Percentiles rank a stretch among this genome's conserved stretches.
phyloP scores from a whole-genome alignment of 2,797 vertebrate genomes.

The Craterocephalus amniculus region DNA sequence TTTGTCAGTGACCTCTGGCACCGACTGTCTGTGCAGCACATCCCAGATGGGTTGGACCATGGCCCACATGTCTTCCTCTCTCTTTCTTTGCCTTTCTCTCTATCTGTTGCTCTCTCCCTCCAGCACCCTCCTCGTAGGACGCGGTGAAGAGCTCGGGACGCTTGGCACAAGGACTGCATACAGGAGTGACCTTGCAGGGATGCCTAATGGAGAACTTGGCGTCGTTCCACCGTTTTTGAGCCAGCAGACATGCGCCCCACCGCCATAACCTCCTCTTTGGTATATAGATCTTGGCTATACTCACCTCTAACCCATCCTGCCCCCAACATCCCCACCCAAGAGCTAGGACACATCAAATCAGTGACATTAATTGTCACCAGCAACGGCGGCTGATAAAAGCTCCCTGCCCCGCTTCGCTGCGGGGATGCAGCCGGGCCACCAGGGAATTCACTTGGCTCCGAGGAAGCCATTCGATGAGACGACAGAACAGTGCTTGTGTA shows the following conservation, averaged over 20 bases:
- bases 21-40: slow-evolving; percentile 69
- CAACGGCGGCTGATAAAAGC: slow-evolving; percentile 67
- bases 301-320: slow-evolving; percentile 69
- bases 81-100: slow-evolving; percentile 31
- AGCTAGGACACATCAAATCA: slow-evolving; percentile 71
- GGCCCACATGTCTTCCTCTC: slow-evolving; percentile 60
- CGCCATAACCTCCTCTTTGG: slow-evolving; percentile 33
- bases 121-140: slow-evolving; percentile 46
- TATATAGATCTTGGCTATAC: slow-evolving; percentile 60
- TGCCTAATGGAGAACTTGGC: slow-evolving; percentile 85
- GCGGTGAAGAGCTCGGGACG: slow-evolving; percentile 60
- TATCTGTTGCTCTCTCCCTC: slow-evolving; percentile 64
- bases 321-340: slow-evolving; percentile 36
- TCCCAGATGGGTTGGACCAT: slow-evolving; percentile 82
- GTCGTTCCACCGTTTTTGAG: slow-evolving; percentile 76
- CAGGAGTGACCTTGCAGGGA: slow-evolving; percentile 79
- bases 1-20: slow-evolving; percentile 80
- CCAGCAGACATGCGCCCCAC: slow-evolving; percentile 64
- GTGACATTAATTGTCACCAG: slow-evolving; percentile 81
- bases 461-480: slow-evolving; percentile 37
- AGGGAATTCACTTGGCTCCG: slow-evolving; percentile 46
- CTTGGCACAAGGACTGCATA: slow-evolving; percentile 73
- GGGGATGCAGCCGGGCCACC: slow-evolving; percentile 50
- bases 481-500: slow-evolving; percentile 33
- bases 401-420: slow-evolving; percentile 38